phyloP scores from a whole-genome alignment of 2,888 invertebrate genomes.

The Gymnosoma rotundatum region DNA sequence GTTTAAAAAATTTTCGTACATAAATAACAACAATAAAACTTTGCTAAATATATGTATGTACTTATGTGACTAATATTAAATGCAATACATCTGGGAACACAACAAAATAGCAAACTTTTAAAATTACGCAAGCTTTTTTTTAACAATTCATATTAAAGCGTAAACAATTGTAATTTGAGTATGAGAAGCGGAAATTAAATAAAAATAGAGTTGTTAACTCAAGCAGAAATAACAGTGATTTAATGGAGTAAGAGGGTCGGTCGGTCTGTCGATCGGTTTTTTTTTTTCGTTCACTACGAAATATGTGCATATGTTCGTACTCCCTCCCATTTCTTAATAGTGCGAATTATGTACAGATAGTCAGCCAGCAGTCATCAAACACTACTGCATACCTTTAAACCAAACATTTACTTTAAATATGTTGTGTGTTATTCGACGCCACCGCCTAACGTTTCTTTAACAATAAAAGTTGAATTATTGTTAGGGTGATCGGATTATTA shows the following conservation, averaged over 20 bases:
- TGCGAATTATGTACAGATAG: slow-evolving; percentile 28
- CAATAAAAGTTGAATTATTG: slow-evolving; percentile 1
- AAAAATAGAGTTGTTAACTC: slow-evolving; percentile 61
- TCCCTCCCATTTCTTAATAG: background rate
- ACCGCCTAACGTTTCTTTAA: background rate
- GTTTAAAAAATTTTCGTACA: no score
- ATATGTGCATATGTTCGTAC: background rate
- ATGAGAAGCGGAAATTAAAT: slow-evolving; percentile 58
- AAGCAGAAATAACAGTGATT: slow-evolving; percentile 56
- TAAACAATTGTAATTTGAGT: slow-evolving; percentile 38
- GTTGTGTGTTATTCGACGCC: no score
- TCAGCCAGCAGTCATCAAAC: background rate
- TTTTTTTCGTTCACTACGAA: slow-evolving; percentile 7
- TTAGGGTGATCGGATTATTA: no score
- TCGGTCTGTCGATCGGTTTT: no score
- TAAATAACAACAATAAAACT: no score
- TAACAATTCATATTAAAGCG: slow-evolving; percentile 12
- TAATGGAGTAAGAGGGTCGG: slow-evolving; percentile 26
- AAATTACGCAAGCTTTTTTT: background rate
- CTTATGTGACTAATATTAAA: no score
- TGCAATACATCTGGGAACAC: no score
- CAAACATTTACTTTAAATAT: no score
- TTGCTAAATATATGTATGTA: no score
- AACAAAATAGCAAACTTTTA: background rate
- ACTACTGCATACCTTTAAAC: background rate